These are phyloP conservation scores for Sinonovacula constricta DNA, from an alignment of 1,140 invertebrate genomes.

Conservation along the genomic window DNA sequence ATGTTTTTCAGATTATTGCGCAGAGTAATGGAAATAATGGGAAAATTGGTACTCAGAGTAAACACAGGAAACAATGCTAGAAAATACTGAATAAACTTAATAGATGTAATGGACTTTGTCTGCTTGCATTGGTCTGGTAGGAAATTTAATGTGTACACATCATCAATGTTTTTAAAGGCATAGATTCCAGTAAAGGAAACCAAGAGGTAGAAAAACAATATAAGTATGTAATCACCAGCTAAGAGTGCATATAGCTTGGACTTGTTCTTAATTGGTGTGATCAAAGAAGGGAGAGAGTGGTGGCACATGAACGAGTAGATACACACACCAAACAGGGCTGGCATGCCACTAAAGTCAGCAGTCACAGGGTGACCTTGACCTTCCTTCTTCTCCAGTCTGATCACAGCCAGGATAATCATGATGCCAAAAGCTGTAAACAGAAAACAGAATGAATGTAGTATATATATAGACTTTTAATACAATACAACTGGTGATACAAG, in stretches of 20 bases:
- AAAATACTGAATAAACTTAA: constrained; percentile 86
- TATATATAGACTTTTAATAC: not conserved
- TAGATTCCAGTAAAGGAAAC: constrained; percentile 94
- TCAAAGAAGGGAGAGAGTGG: constrained; percentile 95
- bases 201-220: constrained; percentile 92
- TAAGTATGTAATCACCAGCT: constrained; percentile 87
- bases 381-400: constrained; percentile 83
- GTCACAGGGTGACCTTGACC: constrained; percentile 85
- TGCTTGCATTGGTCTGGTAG: constrained; percentile 77
- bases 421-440: constrained; percentile 80
- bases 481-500: no score
- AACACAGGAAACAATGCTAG: constrained; percentile 97
- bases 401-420: constrained; percentile 92
- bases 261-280: constrained; percentile 93
- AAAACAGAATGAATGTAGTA: constrained; percentile 41
- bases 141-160: constrained; percentile 96
- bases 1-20: constrained; percentile 95
- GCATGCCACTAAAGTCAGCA: constrained; percentile 84
- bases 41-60: constrained; percentile 96
- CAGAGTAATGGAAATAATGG: constrained; percentile 97
- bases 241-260: constrained; percentile 85
- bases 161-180: constrained; percentile 89
- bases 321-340: constrained; percentile 97
- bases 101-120: constrained; percentile 62
- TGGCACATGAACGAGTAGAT: constrained; percentile 99